Evolutionary conservation across 2,888 invertebrate genomes (phyloP).

Genomic region (Epicampocera succincta): DNA sequence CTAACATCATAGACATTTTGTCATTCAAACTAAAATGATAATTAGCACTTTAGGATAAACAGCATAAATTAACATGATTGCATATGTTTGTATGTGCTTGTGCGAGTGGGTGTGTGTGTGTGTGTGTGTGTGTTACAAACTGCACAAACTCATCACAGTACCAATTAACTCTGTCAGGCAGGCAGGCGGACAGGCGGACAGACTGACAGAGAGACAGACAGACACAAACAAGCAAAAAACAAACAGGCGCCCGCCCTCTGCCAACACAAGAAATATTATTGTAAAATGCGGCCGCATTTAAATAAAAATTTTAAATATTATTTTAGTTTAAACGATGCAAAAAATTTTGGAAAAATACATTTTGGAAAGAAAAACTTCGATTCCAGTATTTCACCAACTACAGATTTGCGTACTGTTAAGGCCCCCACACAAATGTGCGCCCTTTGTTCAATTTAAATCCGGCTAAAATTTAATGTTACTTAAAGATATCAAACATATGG

Average conservation of each 20-base stretch:
- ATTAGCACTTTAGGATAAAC: constrained; percentile 63
- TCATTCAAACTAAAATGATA: constrained; percentile 62
- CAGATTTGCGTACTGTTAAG: no score
- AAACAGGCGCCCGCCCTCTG: neutral
- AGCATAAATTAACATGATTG: constrained; percentile 11
- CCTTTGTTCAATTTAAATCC: no score
- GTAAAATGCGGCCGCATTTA: constrained; percentile 4
- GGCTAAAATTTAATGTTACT: no score
- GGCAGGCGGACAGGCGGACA: constrained; percentile 2
- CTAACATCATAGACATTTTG: constrained; percentile 61
- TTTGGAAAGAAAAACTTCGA: no score
- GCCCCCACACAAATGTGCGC: no score
- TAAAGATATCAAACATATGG: no score
- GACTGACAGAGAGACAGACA: neutral
- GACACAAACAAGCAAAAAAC: neutral
- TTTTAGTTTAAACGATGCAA: no score
- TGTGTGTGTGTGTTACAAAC: constrained; percentile 2
- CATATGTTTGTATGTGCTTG: neutral
- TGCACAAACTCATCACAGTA: constrained; percentile 53
- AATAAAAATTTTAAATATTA: neutral
- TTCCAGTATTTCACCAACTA: no score
- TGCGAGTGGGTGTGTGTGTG: neutral
- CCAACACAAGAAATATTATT: no score
- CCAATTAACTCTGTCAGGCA: constrained; percentile 53
- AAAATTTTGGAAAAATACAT: no score